Evolutionary conservation across 2,113 vertebrate species (phyloP), one percentile per base, ranked within the genome.

Genomic region (Engraulis encrasicolus): DNA sequence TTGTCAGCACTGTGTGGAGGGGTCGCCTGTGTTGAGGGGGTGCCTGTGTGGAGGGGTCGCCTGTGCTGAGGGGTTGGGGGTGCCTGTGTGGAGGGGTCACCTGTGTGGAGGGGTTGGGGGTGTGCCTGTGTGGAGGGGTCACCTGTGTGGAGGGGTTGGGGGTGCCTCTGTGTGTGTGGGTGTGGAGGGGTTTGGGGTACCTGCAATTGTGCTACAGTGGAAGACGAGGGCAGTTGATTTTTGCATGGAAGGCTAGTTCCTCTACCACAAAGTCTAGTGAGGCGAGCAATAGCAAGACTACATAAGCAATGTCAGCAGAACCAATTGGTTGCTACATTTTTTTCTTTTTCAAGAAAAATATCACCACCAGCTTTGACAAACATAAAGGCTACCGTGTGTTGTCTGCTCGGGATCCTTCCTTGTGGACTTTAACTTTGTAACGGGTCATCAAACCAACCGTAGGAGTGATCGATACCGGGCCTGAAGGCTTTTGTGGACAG

Each of bases 161-260:
- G n/a, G n/a, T n/a, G n/a, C n/a, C n/a, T n/a, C n/a, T n/a, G n/a
- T n/a, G n/a, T n/a, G n/a, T n/a, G n/a, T n/a, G n/a, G n/a, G n/a
- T n/a, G n/a, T n/a, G n/a, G n/a, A n/a, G n/a, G n/a, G n/a, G n/a
- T n/a, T n/a, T n/a, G n/a, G n/a, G n/a, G n/a, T n/a, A n/a, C n/a
- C n/a, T n/a, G n/a, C n/a, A 14, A 34, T 14, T 74, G 66, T 74
- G 66, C 66, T 74, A 74, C 66, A 74, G 31, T 17, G 66, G 66
- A 74, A 74, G 66, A 74, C 66, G 19, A 9, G 27, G 66, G 66
- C 66, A 74, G 66, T 74, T 74, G 27, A 74, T 34, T n/a, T n/a
- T n/a, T 74, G 66, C 66, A 34, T 36, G 66, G 66, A 74, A 74
- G 66, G 66, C 66, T 74, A 74, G 34, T 74, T 74, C 66, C 66